Evolutionary conservation across 2,888 invertebrate species (phyloP), one percentile per base, ranked within the genome.

Genomic region (Aspidiotus rigidus): DNA sequence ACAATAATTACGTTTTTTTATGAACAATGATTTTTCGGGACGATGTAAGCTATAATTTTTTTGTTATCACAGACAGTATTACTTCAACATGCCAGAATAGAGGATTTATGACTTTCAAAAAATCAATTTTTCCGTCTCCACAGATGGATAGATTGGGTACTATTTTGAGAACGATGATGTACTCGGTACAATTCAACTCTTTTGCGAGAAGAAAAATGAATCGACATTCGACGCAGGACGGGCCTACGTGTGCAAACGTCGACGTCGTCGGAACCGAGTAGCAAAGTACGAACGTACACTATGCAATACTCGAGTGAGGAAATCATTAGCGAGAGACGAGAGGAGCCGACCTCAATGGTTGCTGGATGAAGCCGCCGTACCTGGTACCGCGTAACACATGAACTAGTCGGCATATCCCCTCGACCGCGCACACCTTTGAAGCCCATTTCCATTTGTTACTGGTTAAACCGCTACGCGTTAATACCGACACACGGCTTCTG

Each of bases 331-430:
- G 57, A 57, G 66, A 66, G 66, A 57, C 39, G 49, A 66, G 59
- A 57, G 66, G 66, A 66, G 57, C 49, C 66, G 66, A 66, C 66
- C 66, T 66, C 66, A 66, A 66, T 66, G 66, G 66, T 66, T 66
- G 66, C 66, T 66, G 66, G 66, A 66, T 66, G 66, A 66, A 66
- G 66, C 66, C 66, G 66, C 66, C 66, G 66, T 66, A 66, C 66
- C 66, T 66, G 66, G 66, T 66, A 66, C 66, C 56, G 66, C 66
- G 56, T 56, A 56, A 66, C 66, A 66, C 66, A 55, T 57, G 57
- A 57, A 57, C 66, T 66, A 49, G 49, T 49, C 49, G 49, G 11
- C 49, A n/a, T 11, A n/a, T 49, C 49, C 49, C 49, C 49, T 11
- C 49, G 49, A n/a, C 49, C 49, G 49, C 49, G 49, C 49, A 49